Conservation (phyloP, 2,113 vertebrate genomes). For the Danionella cerebrum region DNA sequence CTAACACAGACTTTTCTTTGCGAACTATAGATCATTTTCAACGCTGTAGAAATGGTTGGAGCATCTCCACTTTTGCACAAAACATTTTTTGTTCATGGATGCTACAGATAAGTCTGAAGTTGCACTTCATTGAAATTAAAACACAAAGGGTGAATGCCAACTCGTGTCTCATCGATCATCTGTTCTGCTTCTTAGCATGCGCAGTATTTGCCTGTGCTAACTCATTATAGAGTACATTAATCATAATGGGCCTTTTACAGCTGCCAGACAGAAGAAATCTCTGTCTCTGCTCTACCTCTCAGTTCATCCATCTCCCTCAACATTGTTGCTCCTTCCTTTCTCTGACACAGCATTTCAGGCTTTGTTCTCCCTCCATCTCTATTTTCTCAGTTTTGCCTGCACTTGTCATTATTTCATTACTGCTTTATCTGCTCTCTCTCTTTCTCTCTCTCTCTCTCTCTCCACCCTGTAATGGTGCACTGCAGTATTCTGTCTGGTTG, state of each 20-base stretch:
- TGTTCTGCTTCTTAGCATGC: background rate
- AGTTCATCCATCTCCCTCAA: background rate
- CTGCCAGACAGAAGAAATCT: slow-evolving; percentile 1
- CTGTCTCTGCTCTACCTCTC: background rate
- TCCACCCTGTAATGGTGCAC: slow-evolving; percentile 35
- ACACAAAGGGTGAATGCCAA: background rate
- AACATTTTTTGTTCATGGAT: no score
- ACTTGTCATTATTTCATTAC: slow-evolving; percentile 1
- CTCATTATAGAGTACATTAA: slow-evolving; percentile 33
- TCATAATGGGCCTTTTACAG: slow-evolving; percentile 23
- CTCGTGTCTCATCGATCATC: background rate
- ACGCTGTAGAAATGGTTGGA: no score
- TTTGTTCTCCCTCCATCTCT: background rate
- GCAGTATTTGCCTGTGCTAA: slow-evolving; percentile 32
- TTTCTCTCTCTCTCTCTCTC: background rate
- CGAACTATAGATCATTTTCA: no score
- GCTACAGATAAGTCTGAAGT: no score
- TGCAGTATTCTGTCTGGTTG: slow-evolving; percentile 37
- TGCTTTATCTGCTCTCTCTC: slow-evolving; percentile 4
- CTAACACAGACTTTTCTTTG: no score
- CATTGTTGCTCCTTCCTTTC: background rate
- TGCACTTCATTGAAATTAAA: background rate
- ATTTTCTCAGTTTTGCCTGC: background rate
- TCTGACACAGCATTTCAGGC: background rate
- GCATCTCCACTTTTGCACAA: no score